Evolutionary conservation across 2,113 vertebrate species (phyloP), one percentile per base, ranked within the genome.

Genomic region (Motacilla alba): DNA sequence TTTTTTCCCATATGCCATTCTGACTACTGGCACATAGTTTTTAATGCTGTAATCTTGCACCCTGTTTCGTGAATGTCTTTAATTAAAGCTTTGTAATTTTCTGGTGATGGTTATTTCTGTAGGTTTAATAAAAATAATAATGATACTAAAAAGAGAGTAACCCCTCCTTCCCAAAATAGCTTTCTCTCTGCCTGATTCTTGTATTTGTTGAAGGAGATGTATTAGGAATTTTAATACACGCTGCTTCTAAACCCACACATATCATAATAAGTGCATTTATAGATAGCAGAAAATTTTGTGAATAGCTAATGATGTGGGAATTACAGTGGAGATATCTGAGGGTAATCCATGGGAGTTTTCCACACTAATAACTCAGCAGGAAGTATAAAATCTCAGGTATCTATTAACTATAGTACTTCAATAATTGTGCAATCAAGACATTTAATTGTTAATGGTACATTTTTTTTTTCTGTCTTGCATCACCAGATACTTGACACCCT

Each of bases 1-100:
- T 79, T 77, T 97, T 92, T 95, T 70, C 53, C 94, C 87, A 87
- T 95, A 86, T 97, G 95, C 75, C 63, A 55, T 94, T 96, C 95
- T 85, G 95, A 88, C 64, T 96, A 89, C 56, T 97, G 77, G 83
- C 70, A 79, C 56, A 31, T 85, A 92, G 50, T 76, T 90, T 82
- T 96, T 93, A 94, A 83, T 81, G 69, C 76, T 91, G 46, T 67
- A 93, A 46, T 82, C 58, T 93, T 94, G 59, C 43, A 76, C 53
- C 60, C 76, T 18, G 1, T 79, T 92, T 77, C 64, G 46, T 97
- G 76, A 94, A 89, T 84, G 50, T 50, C 80, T 69, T 92, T 92
- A 59, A 85, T 91, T 92, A 92, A 96, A 72, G 53, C 80, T 89
- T 91, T 93, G 18, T 37, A 52, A 15, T 82, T 87, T 94, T 90